phyloP scores from a whole-genome alignment of 2,797 vertebrate genomes.

The Sebastes nivosus region DNA sequence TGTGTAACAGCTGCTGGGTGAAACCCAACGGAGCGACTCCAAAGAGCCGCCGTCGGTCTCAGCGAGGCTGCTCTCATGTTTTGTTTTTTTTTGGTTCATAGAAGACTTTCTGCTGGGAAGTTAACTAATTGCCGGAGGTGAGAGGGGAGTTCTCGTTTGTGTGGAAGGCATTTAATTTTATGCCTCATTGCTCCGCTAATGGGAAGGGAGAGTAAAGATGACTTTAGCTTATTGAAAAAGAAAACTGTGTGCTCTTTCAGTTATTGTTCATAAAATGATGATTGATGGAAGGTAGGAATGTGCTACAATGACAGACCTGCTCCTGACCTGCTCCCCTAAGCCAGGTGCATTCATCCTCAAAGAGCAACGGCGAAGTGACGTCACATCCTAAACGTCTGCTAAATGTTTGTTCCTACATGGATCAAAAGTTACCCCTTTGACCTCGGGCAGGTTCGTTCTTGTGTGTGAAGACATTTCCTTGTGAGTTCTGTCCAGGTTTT shows the following conservation, averaged over 20 bases:
- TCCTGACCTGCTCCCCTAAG: not conserved
- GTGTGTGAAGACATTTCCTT: not conserved
- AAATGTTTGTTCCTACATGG: not conserved
- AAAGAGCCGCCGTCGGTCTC: not conserved
- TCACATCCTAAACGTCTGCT: not conserved
- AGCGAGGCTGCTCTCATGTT: no score
- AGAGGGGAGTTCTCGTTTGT: constrained; percentile 36
- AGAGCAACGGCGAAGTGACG: not conserved
- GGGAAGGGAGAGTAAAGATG: not conserved
- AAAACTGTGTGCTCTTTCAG: not conserved
- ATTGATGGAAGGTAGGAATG: not conserved
- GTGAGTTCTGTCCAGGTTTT: not conserved
- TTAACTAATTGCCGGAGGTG: constrained; percentile 52
- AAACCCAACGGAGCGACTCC: not conserved
- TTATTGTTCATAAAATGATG: not conserved
- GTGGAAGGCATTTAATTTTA: constrained; percentile 49
- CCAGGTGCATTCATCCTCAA: not conserved
- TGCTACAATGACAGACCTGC: not conserved
- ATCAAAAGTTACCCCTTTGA: not conserved
- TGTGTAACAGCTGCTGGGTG: constrained; percentile 13
- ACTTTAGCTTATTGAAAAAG: constrained; percentile 3
- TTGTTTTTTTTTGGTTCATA: not conserved
- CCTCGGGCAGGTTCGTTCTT: not conserved
- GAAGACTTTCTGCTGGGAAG: constrained; percentile 30
- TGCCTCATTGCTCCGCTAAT: constrained; percentile 40